Conservation (phyloP, 2,797 vertebrate species). For the Microtus californicus region DNA sequence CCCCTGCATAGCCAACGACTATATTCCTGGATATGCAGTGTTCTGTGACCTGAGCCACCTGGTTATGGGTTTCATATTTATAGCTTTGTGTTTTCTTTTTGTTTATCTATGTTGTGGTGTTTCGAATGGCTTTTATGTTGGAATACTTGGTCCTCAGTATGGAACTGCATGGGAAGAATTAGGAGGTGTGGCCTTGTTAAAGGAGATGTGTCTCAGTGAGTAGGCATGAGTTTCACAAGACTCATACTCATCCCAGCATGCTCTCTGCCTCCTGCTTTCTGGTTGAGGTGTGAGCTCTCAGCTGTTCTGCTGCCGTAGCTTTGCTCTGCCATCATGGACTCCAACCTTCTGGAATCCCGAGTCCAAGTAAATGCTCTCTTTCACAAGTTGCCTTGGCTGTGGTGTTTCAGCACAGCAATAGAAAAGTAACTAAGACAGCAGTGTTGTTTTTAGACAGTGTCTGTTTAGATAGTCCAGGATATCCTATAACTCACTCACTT, state of each 20-base stretch:
- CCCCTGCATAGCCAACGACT: not conserved
- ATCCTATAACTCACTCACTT: not conserved
- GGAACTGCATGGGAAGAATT: not conserved
- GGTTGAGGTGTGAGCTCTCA: not conserved
- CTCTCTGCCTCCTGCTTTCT: not conserved
- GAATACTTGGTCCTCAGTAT: not conserved
- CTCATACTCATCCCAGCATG: not conserved
- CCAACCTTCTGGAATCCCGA: not conserved
- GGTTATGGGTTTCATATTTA: not conserved
- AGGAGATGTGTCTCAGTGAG: not conserved
- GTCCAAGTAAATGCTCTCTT: too few relatives aligned
- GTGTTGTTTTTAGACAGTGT: not conserved
- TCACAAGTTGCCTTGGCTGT: not conserved
- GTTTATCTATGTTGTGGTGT: not conserved
- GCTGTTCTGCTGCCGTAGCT: not conserved
- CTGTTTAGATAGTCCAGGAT: not conserved
- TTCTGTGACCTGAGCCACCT: not conserved
- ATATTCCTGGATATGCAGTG: fast-evolving
- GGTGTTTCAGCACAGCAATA: not conserved
- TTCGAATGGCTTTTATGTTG: not conserved
- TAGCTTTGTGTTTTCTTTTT: slow-evolving; percentile 8
- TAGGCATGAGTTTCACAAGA: not conserved
- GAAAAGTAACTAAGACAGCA: not conserved
- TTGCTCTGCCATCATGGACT: not conserved
- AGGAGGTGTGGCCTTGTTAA: not conserved